Percentiles rank a stretch among this genome's conserved stretches.
Conservation (phyloP, 1,140 invertebrate genomes). For the Drosophila trapezifrons region DNA sequence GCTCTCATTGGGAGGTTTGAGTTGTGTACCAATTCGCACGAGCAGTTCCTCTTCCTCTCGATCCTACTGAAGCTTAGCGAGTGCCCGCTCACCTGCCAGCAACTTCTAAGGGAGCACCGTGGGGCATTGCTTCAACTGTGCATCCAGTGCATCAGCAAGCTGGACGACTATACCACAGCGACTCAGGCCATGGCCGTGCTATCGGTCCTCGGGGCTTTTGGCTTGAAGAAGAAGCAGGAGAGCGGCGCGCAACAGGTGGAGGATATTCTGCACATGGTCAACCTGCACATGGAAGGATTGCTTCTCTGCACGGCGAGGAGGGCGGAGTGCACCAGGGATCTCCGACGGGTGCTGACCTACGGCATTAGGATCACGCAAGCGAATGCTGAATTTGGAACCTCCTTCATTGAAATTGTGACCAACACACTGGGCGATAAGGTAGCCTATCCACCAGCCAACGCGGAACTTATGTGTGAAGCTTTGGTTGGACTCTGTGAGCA, state of each 20-base stretch:
- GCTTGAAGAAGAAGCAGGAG: conserved; percentile 69
- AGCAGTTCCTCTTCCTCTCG: conserved; percentile 77
- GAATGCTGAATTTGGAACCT: conserved; percentile 66
- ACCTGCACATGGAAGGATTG: conserved; percentile 83
- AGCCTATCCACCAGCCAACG: conserved; percentile 67
- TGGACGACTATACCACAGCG: conserved; percentile 87
- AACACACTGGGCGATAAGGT: conserved; percentile 74
- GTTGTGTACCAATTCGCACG: conserved; percentile 71
- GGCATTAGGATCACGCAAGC: conserved; percentile 75
- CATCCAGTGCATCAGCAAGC: conserved; percentile 86
- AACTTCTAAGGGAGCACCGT: conserved; percentile 85
- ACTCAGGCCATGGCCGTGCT: conserved; percentile 89
- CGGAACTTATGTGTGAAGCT: conserved; percentile 75
- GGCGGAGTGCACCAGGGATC: conserved; percentile 60
- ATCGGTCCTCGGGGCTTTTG: conserved; percentile 88
- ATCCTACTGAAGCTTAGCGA: conserved; percentile 86
- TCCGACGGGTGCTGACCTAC: conserved; percentile 68
- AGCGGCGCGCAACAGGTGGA: conserved; percentile 57
- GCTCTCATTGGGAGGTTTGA: conserved; percentile 85
- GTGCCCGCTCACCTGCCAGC: conserved; percentile 86
- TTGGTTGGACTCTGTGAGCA: conserved; percentile 80
- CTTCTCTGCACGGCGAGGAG: conserved; percentile 71
- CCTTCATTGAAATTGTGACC: conserved; percentile 74
- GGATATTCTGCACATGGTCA: conserved; percentile 76
- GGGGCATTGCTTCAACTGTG: conserved; percentile 85